phyloP scores from a whole-genome alignment of 2,113 vertebrate genomes.

The Mus pahari region DNA sequence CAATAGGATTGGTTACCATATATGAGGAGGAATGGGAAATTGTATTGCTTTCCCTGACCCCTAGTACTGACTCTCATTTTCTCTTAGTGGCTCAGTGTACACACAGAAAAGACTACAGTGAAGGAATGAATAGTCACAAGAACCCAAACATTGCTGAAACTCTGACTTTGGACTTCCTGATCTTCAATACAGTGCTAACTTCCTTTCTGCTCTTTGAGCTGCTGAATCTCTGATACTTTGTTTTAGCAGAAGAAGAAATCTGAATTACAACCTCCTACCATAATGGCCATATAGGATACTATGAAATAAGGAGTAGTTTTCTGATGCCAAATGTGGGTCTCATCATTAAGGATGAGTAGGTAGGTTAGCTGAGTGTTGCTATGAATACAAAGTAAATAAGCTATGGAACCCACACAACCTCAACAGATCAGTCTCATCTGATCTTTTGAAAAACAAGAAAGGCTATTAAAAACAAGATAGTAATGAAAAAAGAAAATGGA shows the following conservation, averaged over 20 bases:
- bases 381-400: background rate
- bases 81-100: background rate
- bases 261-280: background rate
- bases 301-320: background rate
- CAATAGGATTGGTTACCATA: background rate
- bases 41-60: background rate
- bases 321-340: background rate
- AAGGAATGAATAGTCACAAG: background rate
- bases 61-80: background rate
- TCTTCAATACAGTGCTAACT: background rate
- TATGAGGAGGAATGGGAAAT: background rate
- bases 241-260: background rate
- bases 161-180: background rate
- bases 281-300: background rate
- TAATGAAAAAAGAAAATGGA: background rate
- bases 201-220: background rate
- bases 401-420: background rate
- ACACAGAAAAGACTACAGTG: background rate
- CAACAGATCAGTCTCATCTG: background rate
- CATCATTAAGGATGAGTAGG: background rate
- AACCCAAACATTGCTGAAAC: background rate
- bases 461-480: conserved; percentile 2
- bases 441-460: background rate
- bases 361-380: background rate
- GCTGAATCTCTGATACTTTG: background rate